Base-by-base conservation (phyloP, 2,113 vertebrate species). In the Dasypus novemcinctus region DNA sequence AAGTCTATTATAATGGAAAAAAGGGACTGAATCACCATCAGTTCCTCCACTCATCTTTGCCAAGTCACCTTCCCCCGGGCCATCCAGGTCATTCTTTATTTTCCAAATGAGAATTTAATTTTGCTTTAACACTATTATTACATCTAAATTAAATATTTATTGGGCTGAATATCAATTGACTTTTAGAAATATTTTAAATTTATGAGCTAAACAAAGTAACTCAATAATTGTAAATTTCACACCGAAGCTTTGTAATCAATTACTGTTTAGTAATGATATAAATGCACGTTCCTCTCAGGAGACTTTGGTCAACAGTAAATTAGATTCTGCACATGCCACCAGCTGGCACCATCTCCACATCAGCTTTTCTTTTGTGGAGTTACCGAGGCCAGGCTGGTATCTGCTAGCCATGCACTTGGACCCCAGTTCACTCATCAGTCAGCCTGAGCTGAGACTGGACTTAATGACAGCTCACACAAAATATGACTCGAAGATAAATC, bases 141-240 rank as follows among this genome's bases (percentile, higher is more conserved):
- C 59, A 97, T 83, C 96, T 86, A 96, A 97, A 96, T 97, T 96
- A 97, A 97, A 96, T 97, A 97, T 97, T 96, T 97, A 96, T 97
- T 94, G 91, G 95, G 64, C 89, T 97, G 95, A 95, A 95, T 97
- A 96, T 96, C 97, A 96, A 96, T 84, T 94, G 96, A 91, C 95
- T 97, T 97, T 97, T 93, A 95, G 93, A 97, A 97, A 95, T 96
- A 97, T 93, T 87, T 96, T 95, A 94, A 96, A 96, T 97, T 96
- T 97, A 97, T 91, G 93, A 89, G 93, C 89, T 95, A 96, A 96
- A 92, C 66, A 71, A 82, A 96, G 94, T 97, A 95, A 97, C 97
- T 97, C 97, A 89, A 96, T 97, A 97, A 97, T 91, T 97, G 89
- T 94, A 97, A 97, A 97, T 97, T 97, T 97, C 91, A 96, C 95